A percentile compares a stretch with the other conserved stretches of the same genome.
Conservation (phyloP, 2,888 invertebrate genomes). For the Frankliniella fusca region DNA sequence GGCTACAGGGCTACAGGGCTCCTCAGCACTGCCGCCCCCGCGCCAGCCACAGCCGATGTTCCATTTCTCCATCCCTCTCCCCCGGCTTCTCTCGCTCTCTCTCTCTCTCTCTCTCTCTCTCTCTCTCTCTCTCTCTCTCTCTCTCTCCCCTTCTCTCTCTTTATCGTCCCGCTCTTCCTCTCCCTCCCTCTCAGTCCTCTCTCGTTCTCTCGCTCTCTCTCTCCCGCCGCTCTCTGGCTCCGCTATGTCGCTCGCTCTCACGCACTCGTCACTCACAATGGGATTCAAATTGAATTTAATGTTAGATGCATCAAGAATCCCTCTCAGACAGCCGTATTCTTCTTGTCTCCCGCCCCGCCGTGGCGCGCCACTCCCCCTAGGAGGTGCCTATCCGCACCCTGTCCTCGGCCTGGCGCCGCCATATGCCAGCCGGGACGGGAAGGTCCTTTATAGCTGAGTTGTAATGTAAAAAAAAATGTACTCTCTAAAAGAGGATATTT, state of each 20-base stretch:
- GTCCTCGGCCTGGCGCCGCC: neutral
- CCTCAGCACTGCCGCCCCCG: neutral
- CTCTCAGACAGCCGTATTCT: constrained; percentile 24
- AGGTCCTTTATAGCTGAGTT: no score
- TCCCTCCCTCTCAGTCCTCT: constrained; percentile 27
- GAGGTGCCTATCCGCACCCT: neutral
- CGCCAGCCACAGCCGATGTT: neutral
- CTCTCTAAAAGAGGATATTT: no score
- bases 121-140: neutral
- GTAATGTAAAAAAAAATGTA: no score
- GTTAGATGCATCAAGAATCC: constrained; percentile 26
- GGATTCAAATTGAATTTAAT: constrained; percentile 27
- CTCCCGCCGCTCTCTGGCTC: constrained; percentile 31
- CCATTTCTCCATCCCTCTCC: neutral
- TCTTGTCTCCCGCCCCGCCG: neutral
- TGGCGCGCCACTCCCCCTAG: neutral
- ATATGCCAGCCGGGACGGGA: neutral
- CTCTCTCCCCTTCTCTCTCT: neutral
- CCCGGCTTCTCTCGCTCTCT: neutral
- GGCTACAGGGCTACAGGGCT: no score
- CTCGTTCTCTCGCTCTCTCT: constrained; percentile 3
- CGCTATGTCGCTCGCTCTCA: constrained; percentile 38
- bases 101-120: neutral
- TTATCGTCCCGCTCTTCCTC: constrained; percentile 8
- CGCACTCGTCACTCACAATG: constrained; percentile 43